These are phyloP conservation scores for Musca domestica DNA, from an alignment of 1,140 invertebrate genomes.

Conservation along the genomic window DNA sequence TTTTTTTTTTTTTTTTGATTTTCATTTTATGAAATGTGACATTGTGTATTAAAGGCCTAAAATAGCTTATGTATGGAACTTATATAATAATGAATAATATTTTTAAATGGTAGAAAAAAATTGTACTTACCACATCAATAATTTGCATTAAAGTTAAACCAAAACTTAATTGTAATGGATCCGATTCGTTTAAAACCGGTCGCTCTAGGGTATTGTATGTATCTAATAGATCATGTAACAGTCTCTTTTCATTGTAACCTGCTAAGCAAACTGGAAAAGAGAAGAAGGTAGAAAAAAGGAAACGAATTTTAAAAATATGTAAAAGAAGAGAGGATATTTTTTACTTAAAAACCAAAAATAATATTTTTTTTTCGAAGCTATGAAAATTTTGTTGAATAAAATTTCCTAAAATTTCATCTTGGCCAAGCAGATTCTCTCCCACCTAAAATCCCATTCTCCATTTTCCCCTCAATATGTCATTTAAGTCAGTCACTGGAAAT, in stretches of 20 bases:
- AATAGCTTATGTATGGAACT: not conserved
- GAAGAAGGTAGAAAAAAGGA: conserved; percentile 24
- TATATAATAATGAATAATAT: not conserved
- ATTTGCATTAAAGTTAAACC: conserved; percentile 99
- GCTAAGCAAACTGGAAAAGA: conserved; percentile 70
- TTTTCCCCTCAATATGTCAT: too few species aligned
- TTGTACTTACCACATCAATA: conserved; percentile 96
- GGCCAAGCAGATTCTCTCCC: too few species aligned
- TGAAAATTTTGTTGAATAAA: too few species aligned
- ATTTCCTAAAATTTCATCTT: too few species aligned
- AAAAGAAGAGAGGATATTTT: too few species aligned
- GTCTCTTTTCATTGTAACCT: conserved; percentile 88
- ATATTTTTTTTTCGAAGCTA: too few species aligned
- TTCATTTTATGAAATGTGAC: not conserved
- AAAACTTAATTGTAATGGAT: conserved; percentile 93
- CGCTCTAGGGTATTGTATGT: conserved; percentile 96
- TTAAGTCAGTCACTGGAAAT: too few species aligned
- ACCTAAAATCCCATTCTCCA: too few species aligned
- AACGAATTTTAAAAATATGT: not conserved
- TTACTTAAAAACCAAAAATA: too few species aligned
- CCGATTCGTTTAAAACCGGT: conserved; percentile 94
- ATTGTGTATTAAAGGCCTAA: not conserved
- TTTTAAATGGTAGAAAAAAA: not conserved
- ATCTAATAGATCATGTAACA: conserved; percentile 89
- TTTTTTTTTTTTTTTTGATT: not conserved